Evolutionary conservation across 2,113 vertebrate species (phyloP).

Genomic region (Hippocampus comes): DNA sequence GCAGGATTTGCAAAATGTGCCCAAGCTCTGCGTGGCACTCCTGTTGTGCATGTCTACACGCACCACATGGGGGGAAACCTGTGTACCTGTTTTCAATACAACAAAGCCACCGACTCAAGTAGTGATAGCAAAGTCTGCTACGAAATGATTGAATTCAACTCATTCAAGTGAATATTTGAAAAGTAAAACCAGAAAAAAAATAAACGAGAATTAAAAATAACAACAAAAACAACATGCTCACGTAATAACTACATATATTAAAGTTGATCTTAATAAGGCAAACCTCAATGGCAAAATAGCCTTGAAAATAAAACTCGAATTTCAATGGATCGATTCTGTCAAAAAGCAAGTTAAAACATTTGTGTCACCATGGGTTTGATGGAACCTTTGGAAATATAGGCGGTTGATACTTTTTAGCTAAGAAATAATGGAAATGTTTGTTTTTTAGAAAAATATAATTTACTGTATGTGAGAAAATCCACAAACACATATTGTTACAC

Average conservation of each 20-base stretch:
- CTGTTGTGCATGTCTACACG: conserved; percentile 22
- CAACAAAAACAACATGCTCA: too few species aligned
- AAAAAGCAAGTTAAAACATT: neutral
- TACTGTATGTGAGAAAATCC: too few species aligned
- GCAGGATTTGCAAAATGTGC: conserved; percentile 29
- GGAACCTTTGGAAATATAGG: neutral
- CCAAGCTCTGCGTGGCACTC: conserved; percentile 33
- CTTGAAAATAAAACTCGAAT: neutral
- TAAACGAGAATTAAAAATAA: too few species aligned
- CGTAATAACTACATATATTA: too few species aligned
- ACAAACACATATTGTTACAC: neutral
- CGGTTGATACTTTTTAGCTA: neutral
- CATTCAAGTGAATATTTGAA: neutral
- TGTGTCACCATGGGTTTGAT: neutral
- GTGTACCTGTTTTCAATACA: conserved; percentile 48
- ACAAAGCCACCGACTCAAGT: conserved; percentile 34
- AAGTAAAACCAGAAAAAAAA: neutral
- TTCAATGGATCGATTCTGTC: neutral
- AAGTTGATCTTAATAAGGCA: neutral
- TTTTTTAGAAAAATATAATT: too few species aligned
- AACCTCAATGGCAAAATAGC: neutral
- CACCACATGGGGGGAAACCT: conserved; percentile 51
- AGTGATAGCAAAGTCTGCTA: neutral
- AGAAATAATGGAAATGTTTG: too few species aligned
- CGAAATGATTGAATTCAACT: neutral